phyloP scores from a whole-genome alignment of 2,797 vertebrate species.

The Rhinogobio ventralis region DNA sequence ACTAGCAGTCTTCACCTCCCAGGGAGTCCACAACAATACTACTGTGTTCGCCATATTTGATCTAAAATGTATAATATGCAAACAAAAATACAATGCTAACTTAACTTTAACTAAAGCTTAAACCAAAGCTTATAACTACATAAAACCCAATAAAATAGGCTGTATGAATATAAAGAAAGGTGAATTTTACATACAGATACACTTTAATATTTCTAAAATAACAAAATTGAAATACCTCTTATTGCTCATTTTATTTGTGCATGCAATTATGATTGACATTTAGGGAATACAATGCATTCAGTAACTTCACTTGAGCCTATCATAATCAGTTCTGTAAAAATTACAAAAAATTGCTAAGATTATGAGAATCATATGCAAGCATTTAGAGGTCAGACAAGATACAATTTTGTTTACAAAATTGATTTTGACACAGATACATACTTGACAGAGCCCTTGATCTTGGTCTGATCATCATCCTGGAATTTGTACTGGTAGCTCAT shows the following conservation, averaged over 20 bases:
- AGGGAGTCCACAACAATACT: background rate
- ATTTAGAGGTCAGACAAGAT: background rate
- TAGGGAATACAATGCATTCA: background rate
- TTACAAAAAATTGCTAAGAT: background rate
- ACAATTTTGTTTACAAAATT: no score
- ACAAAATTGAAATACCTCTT: background rate
- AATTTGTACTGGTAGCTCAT: conserved; percentile 99
- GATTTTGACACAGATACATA: conserved; percentile 71
- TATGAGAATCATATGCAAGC: background rate
- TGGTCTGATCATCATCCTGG: conserved; percentile 96
- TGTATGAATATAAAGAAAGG: background rate
- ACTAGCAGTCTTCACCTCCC: background rate
- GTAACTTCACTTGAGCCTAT: background rate
- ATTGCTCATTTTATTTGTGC: background rate
- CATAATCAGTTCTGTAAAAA: background rate
- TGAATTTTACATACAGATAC: background rate
- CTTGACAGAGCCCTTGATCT: conserved; percentile 97
- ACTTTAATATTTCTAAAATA: background rate
- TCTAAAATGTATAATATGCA: background rate
- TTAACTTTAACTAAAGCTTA: conserved; percentile 1
- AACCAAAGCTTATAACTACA: background rate
- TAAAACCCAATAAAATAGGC: background rate
- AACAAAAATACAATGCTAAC: background rate
- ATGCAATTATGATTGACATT: background rate
- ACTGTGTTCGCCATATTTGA: background rate